Evolutionary conservation across 2,113 vertebrate genomes (phyloP).

Genomic region (pig (Sus scrofa)): T2T-Sscrofa CM000820.6:126815501-126816000

Average conservation of each 20-base stretch:
- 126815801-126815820: not conserved
- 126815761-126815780: not conserved
- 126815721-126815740: not conserved
- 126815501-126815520: not conserved
- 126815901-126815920: not conserved
- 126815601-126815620: slow-evolving; percentile 50
- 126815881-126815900: not conserved
- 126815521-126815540: not conserved
- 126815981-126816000: not conserved
- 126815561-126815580: slow-evolving; percentile 8
- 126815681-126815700: slow-evolving; percentile 3
- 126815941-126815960: not conserved
- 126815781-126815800: not conserved
- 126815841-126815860: not conserved
- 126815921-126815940: not conserved
- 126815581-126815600: not conserved
- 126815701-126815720: not conserved
- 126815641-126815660: not conserved
- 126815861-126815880: not conserved
- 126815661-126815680: not conserved
- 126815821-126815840: not conserved
- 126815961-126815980: no score
- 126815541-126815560: not conserved
- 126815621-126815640: slow-evolving; percentile 23
- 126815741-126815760: not conserved